A percentile compares a stretch with the other conserved stretches of the same genome.
These are phyloP conservation scores for Eueremaeus valkanovi DNA, from an alignment of 2,888 invertebrate genomes.

Conservation along the genomic window DNA sequence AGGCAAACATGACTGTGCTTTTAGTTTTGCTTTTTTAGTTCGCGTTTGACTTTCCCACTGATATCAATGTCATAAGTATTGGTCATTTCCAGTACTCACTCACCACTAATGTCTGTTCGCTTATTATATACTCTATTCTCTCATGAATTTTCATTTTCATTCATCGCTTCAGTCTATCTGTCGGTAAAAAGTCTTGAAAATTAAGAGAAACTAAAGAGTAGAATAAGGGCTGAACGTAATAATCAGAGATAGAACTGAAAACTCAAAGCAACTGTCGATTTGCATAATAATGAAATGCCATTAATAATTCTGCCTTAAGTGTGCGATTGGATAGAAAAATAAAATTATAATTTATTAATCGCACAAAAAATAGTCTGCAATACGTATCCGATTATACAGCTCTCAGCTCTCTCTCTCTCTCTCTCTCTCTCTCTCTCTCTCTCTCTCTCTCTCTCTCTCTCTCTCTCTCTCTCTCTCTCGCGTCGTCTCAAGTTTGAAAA, in stretches of 20 bases:
- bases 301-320: conserved; percentile 8
- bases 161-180: too few species aligned
- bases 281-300: conserved; percentile 30
- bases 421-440: too few species aligned
- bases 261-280: not conserved
- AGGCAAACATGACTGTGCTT: conserved; percentile 31
- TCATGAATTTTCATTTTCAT: not conserved
- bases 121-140: not conserved
- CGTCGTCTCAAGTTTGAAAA: too few species aligned
- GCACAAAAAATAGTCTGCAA: not conserved
- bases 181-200: not conserved
- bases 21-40: not conserved
- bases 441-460: too few species aligned
- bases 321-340: not conserved
- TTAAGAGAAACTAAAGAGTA: not conserved
- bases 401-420: too few species aligned
- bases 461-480: too few species aligned
- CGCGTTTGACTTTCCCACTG: conserved; percentile 31
- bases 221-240: not conserved
- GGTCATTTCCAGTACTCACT: conserved; percentile 21
- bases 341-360: not conserved
- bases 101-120: not conserved
- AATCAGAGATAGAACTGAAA: not conserved
- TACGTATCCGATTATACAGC: too few species aligned
- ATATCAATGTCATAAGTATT: conserved; percentile 31